Base-by-base conservation (phyloP, 1,140 invertebrate genomes). In the Drosophila pectinifera region DNA sequence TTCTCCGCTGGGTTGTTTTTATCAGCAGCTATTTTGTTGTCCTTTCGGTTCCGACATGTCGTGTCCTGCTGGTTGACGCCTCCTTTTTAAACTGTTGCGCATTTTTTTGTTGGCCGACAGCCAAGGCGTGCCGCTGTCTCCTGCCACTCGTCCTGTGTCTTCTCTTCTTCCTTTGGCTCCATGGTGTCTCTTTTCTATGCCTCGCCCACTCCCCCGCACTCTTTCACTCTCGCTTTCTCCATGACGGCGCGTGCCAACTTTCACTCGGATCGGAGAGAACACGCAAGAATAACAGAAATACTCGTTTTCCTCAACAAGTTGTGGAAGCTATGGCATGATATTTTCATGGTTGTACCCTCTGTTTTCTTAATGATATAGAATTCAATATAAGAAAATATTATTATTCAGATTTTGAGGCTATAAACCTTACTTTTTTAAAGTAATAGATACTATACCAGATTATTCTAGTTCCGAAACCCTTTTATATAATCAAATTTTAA, bases 71-170 rank as follows among this genome's bases (percentile, higher is more conserved):
- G 69, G 64, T 53, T 63, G 72, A 64, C 67, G 77, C 81, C 81
- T 73, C 65, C 78, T 78, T 83, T 88, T 88, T 88, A 79, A 88
- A 89, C 84, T 88, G 83, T 88, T 88, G 83, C 83, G 82, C 81
- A 72, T 76, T 82, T 67, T 16, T 39, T 24, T 46, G 58, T 57
- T 76, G 73, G 74, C 73, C 39, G 41, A n/a, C 62, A 80, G 81
- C 68, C 65, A 75, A 57, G 83, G 83, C 82, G 70, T 75, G 82
- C 62, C 82, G 38, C 42, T 51, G 43, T 45, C 43, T 26, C 10
- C 58, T 16, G 41, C 36, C 36, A 1, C 16, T 31, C 14, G 16
- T 31, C 24, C 10, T 16, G n/a, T n/a, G n/a, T 14, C 1, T 16
- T 39, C 14, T 38, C 10, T 20, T 8, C 16, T 14, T 34, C 20